Evolutionary conservation across 2,113 vertebrate genomes (phyloP).

Genomic region (Ciconia stormi): DNA sequence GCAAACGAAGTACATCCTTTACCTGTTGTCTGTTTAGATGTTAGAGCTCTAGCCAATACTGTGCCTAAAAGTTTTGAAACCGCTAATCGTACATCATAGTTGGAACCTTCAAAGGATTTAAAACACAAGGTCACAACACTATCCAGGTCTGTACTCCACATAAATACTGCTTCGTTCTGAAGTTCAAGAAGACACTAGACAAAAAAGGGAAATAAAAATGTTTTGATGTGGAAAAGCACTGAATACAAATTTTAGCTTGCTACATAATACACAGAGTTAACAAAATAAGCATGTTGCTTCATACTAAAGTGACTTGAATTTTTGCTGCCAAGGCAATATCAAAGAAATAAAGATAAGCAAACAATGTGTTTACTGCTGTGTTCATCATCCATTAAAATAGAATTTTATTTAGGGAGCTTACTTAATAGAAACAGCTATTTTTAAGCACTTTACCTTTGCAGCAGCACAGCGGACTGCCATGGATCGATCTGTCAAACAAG

Average conservation of each 20-base stretch:
- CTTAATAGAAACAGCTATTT: not conserved
- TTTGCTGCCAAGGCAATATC: not conserved
- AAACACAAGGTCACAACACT: constrained; percentile 90
- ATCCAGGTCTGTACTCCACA: constrained; percentile 91
- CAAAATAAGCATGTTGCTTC: not conserved
- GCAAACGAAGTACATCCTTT: constrained; percentile 36
- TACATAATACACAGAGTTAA: not conserved
- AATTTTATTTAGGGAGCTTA: not conserved
- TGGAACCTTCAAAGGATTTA: constrained; percentile 92
- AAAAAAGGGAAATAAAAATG: not conserved
- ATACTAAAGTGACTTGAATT: not conserved
- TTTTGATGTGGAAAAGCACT: not conserved
- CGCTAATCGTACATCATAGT: constrained; percentile 83
- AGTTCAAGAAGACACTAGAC: constrained; percentile 91
- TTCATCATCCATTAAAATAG: not conserved
- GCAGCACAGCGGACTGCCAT: constrained; percentile 94
- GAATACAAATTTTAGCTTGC: not conserved
- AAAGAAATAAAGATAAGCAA: constrained; percentile 2
- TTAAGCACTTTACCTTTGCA: constrained; percentile 81
- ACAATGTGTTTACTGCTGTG: not conserved
- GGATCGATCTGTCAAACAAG: constrained; percentile 89
- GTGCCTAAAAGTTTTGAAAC: constrained; percentile 90
- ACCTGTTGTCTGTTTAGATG: constrained; percentile 79
- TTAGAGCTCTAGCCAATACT: constrained; percentile 83
- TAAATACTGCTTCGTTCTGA: constrained; percentile 89